Conservation (phyloP, 2,888 invertebrate species). For the Drosophila infuscata region DNA sequence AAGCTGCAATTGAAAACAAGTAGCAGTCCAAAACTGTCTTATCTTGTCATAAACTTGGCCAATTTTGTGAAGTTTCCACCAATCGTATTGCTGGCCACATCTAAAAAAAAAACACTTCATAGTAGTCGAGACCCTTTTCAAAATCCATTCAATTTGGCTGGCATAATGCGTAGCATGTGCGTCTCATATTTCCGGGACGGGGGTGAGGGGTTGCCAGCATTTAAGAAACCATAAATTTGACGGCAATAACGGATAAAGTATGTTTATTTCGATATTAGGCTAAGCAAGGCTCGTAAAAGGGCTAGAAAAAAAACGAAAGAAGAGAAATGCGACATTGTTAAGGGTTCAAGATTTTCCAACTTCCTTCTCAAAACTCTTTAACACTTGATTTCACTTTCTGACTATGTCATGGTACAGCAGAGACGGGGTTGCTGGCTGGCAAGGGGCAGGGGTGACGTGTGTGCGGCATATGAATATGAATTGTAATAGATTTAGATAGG, state of each 20-base stretch:
- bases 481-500: slow-evolving; percentile 76
- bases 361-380: slow-evolving; percentile 70
- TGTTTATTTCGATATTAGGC: slow-evolving; percentile 80
- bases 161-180: slow-evolving; percentile 54
- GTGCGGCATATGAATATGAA: slow-evolving; percentile 75
- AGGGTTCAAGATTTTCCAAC: slow-evolving; percentile 35
- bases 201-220: slow-evolving; percentile 41
- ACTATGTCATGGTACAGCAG: slow-evolving; percentile 33
- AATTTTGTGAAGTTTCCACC: slow-evolving; percentile 39
- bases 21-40: slow-evolving; percentile 17
- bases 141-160: slow-evolving; percentile 58
- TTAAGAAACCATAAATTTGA: slow-evolving; percentile 79
- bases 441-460: slow-evolving; percentile 26
- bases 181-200: slow-evolving; percentile 60
- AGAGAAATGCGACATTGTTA: slow-evolving; percentile 41
- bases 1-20: slow-evolving; percentile 18
- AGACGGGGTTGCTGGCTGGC: background rate
- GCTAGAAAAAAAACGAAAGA: slow-evolving; percentile 39
- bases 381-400: slow-evolving; percentile 77
- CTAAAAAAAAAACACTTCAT: slow-evolving; percentile 13
- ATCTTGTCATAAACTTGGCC: slow-evolving; percentile 31
- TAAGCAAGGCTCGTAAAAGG: slow-evolving; percentile 67
- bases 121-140: slow-evolving; percentile 62
- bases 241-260: slow-evolving; percentile 79
- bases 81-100: slow-evolving; percentile 30